Evolutionary conservation across 2,113 vertebrate genomes (phyloP).

Genomic region (Peromyscus leucopus): DNA sequence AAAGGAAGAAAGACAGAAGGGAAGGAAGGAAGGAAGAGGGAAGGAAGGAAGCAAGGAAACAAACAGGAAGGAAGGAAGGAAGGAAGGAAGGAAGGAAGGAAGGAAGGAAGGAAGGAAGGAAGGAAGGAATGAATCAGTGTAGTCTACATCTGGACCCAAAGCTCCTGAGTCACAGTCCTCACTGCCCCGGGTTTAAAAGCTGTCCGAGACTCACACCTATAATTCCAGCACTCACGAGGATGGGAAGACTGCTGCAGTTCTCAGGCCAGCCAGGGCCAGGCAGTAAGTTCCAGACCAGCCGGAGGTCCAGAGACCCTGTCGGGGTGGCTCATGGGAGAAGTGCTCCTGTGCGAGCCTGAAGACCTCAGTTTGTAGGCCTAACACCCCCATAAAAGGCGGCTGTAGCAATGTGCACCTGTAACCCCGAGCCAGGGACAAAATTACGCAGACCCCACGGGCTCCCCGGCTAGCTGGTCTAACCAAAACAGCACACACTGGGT

Average conservation of each 20-base stretch:
- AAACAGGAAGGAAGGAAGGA: too few relatives aligned
- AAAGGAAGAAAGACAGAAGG: background rate
- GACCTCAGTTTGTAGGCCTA: too few relatives aligned
- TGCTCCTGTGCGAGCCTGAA: background rate
- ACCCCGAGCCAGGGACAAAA: background rate
- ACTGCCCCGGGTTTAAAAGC: background rate
- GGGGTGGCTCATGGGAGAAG: background rate
- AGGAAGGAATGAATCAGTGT: too few relatives aligned
- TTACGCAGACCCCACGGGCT: too few relatives aligned
- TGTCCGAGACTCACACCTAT: background rate
- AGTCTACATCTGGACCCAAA: background rate
- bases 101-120: background rate
- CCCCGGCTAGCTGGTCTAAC: background rate
- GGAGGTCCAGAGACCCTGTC: background rate
- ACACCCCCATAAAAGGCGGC: background rate
- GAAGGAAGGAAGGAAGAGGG: too few relatives aligned
- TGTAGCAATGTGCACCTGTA: background rate
- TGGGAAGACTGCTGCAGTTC: background rate
- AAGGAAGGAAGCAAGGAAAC: too few relatives aligned
- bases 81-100: too few relatives aligned
- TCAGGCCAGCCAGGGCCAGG: background rate
- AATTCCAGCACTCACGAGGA: background rate
- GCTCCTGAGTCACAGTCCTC: background rate
- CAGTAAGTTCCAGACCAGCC: background rate
- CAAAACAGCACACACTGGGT: background rate